These are phyloP conservation scores for Hipposideros armiger DNA, from an alignment of 2,113 vertebrate species.

Conservation along the genomic window DNA sequence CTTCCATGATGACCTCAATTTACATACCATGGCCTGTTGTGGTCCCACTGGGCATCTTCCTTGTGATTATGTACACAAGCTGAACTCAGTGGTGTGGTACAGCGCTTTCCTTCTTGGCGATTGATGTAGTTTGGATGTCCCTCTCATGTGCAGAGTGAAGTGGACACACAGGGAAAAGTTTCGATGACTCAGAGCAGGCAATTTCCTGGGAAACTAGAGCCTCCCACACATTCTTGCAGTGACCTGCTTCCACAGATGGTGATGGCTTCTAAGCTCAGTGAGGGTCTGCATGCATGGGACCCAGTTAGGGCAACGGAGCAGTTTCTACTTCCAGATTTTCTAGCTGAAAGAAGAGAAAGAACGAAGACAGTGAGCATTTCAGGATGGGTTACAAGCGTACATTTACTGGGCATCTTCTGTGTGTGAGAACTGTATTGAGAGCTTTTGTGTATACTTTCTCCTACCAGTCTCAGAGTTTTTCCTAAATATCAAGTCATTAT, in stretches of 20 bases:
- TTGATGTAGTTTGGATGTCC: constrained; percentile 42
- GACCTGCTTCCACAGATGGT: constrained; percentile 63
- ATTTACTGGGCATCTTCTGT: not conserved
- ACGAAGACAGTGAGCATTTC: constrained; percentile 80
- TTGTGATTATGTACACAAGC: constrained; percentile 36
- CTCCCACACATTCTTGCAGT: constrained; percentile 46
- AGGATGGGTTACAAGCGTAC: too few species aligned
- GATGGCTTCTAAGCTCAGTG: constrained; percentile 70
- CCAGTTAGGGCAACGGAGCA: constrained; percentile 86
- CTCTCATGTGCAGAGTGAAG: constrained; percentile 51
- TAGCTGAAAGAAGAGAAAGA: constrained; percentile 89
- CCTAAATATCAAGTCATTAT: not conserved
- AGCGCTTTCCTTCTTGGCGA: constrained; percentile 9
- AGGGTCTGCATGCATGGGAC: constrained; percentile 67
- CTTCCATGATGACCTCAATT: not conserved
- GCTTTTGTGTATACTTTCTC: not conserved
- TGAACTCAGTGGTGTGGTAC: not conserved
- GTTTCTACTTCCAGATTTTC: constrained; percentile 90
- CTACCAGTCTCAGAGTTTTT: not conserved
- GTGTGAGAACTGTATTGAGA: not conserved
- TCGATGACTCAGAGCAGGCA: constrained; percentile 69
- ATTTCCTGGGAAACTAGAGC: constrained; percentile 77
- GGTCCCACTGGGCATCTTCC: not conserved
- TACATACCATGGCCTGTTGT: constrained; percentile 26
- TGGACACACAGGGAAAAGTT: constrained; percentile 75